Evolutionary conservation across 1,140 invertebrate species (phyloP).

Genomic region (Neodiprion pinetum): DNA sequence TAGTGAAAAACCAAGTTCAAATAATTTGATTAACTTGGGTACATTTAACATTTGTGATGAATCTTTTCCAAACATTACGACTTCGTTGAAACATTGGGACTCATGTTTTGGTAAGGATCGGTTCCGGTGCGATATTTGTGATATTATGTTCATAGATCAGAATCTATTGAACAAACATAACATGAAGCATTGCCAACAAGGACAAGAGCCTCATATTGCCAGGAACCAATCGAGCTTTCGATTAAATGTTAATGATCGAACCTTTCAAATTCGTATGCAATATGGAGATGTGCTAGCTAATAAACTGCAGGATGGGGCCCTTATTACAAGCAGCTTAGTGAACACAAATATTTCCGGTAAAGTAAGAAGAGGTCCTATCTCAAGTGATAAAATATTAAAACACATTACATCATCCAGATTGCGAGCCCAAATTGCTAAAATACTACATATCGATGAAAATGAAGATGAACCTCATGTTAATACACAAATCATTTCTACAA

Average conservation of each 20-base stretch:
- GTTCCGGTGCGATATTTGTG: background rate
- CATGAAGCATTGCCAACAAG: background rate
- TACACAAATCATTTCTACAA: background rate
- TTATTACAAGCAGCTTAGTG: background rate
- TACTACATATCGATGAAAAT: background rate
- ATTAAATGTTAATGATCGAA: background rate
- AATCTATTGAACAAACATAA: background rate
- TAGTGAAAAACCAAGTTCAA: background rate
- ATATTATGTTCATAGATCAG: background rate
- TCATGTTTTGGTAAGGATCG: background rate
- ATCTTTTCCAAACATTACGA: background rate
- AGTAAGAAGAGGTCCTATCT: background rate
- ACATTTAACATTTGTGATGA: background rate
- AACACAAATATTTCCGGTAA: background rate
- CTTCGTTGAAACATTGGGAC: background rate
- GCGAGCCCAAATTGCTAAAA: background rate
- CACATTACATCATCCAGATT: background rate
- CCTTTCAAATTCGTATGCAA: background rate
- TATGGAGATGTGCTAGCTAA: background rate
- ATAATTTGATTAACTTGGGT: background rate
- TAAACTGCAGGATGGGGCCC: background rate
- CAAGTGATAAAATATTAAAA: background rate
- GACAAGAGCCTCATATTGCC: background rate
- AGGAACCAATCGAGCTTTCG: background rate
- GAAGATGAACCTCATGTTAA: background rate